Base-by-base conservation (phyloP, 2,888 invertebrate genomes). In the Drosophila lacicola region DNA sequence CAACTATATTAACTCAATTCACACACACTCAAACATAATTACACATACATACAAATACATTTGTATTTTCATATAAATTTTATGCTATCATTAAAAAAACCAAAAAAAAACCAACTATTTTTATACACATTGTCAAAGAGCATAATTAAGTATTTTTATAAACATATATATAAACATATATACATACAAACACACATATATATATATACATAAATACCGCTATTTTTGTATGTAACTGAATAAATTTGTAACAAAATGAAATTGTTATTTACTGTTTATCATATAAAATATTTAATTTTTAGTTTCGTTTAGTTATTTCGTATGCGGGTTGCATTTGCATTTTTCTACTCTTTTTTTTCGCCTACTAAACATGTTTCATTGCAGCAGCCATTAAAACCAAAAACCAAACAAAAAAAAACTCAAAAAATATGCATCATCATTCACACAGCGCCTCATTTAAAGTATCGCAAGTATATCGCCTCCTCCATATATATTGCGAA, bases 151-250 rank as follows among this genome's bases (percentile, higher is more conserved):
- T 70, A 78, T 73, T 81, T 81, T 74, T 83, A 86, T 74, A 63
- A 44, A 70, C 37, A 71, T 72, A 57, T 65, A 53, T 50, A 55
- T 64, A 51, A 50, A 66, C 53, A 49, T 53, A 64, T 64, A 64
- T 29, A 69, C 67, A 56, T 56, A 70, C 68, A 75, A 62, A 68
- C 66, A 60, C 36, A 74, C 50, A 67, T 37, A 63, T 42, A 76
- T 58, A 67, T 51, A 72, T 53, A 61, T 39, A 69, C 46, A 67
- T 44, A 81, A 78, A 84, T 74, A 72, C 53, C 58, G 81, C 78
- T 80, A 82, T 80, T 80, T 88, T 90, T 90, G 76, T 83, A 82
- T 76, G 88, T 80, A 88, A 90, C 79, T 88, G 71, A 88, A 90
- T 90, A 88, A 88, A 88, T 72, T 66, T 83, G 76, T 68, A 83